phyloP scores from a whole-genome alignment of 2,888 invertebrate genomes.

The Tridacna crocea region DNA sequence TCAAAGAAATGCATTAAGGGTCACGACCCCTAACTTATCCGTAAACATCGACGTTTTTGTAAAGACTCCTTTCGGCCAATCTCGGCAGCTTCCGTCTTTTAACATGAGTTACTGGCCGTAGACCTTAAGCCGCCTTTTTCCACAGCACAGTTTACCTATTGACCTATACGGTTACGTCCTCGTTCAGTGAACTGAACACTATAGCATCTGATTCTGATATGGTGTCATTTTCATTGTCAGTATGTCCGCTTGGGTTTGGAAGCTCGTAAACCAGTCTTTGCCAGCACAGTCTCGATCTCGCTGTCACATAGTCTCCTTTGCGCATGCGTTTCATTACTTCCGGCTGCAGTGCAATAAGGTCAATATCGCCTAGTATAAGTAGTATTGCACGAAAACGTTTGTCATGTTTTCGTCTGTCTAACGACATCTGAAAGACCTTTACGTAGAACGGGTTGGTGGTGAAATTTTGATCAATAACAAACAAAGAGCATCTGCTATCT shows the following conservation, averaged over 20 bases:
- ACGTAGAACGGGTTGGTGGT: conserved; percentile 55
- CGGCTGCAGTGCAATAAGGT: conserved; percentile 58
- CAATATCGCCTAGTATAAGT: conserved; percentile 63
- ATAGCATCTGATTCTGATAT: conserved; percentile 61
- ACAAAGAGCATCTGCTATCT: conserved; percentile 63
- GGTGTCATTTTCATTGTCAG: conserved; percentile 39
- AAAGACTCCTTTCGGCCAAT: too few species aligned
- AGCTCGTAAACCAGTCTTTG: conserved; percentile 65
- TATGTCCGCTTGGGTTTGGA: conserved; percentile 50
- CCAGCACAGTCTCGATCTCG: conserved; percentile 65
- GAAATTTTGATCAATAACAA: conserved; percentile 61
- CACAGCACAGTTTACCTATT: too few species aligned
- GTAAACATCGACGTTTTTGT: too few species aligned
- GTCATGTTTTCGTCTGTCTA: conserved; percentile 33
- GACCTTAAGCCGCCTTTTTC: too few species aligned
- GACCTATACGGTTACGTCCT: background rate
- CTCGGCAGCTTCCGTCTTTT: too few species aligned
- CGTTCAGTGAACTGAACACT: conserved; percentile 56
- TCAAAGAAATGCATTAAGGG: too few species aligned
- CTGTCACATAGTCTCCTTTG: conserved; percentile 66
- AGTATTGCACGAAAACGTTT: conserved; percentile 56
- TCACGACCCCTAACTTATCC: too few species aligned
- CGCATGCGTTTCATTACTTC: conserved; percentile 59
- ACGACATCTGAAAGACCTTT: conserved; percentile 50
- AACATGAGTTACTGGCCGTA: too few species aligned